Evolutionary conservation across 2,113 vertebrate genomes (phyloP), one percentile per base, ranked within the genome.

Genomic region (Chionis minor): DNA sequence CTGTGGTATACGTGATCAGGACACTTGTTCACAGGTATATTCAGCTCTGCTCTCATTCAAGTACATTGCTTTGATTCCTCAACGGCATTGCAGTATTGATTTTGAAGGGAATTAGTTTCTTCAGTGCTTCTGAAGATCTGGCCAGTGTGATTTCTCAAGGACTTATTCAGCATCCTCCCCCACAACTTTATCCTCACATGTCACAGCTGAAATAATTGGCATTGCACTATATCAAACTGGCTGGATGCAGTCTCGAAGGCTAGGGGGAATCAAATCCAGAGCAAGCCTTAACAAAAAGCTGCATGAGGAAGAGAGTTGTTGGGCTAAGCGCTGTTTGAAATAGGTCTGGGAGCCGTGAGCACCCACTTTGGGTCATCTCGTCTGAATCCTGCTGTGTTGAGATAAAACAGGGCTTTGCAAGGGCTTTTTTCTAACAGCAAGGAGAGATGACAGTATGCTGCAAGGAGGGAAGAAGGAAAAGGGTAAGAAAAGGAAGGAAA

Each of bases 51-150:
- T 80, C 79, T 94, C 6, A 0, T 71, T 91, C 71, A 58, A 90
- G 78, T 88, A 66, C 85, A 61, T 77, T 66, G 90, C 81, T 96
- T 96, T 96, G 95, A 97, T 96, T 95, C 95, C 94, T 96, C 96
- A 90, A 45, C 15, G 92, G 96, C 90, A 96, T 90, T 95, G 79
- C 74, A 59, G 82, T 96, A 97, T 96, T 94, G 95, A 96, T 97
- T 97, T 96, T 92, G 92, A 94, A 96, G 88, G 90, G 93, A 97
- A 97, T 97, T 96, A 90, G 79, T 94, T 96, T 96, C 92, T 95
- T 95, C 71, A 83, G 85, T 86, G 85, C 79, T 95, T 84, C 88
- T 93, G 93, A 93, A 93, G 88, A 93, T 95, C 72, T 93, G 79
- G 75, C 71, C 45, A 80, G 58, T 82, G 67, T 66, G 73, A 94